Base-by-base conservation (phyloP, 1,140 invertebrate genomes). In the Drosophila neocordata region DNA sequence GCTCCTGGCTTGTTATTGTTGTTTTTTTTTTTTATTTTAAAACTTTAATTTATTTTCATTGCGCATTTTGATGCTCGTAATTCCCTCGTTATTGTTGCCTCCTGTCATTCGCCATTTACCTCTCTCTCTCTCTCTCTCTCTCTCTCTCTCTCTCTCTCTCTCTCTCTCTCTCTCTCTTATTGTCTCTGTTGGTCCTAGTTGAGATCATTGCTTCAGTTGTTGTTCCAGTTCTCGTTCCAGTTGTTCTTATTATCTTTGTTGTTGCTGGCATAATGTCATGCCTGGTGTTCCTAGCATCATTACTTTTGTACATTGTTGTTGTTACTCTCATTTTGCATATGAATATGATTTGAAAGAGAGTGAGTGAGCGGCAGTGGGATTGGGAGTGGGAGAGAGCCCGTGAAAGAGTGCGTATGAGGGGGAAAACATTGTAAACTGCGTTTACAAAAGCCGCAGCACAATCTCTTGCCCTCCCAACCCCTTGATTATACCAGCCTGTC, bases 31-130 rank as follows among this genome's bases (percentile, higher is more conserved):
- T 7, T 48, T 48, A 20, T 89, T 81, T 71, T 31, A 61, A 81
- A 80, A 85, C 80, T 89, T 89, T 90, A 90, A 90, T 89, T 90
- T 90, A 89, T 89, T 89, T 89, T 90, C 87, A 90, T 90, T 87
- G 87, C 87, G 87, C 87, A 89, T 89, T 89, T 89, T 87, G 81
- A 90, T 82, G 87, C 87, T 82, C 78, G 81, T 89, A 89, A 89
- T 89, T 77, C 87, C 71, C 78, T 82, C 81, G 87, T 89, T 89
- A 89, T 89, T 89, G 85, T 89, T 89, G 74, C 81, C 77, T 77
- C 78, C 74, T 87, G 77, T 75, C 27, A 37, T 65, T 56, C 27
- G 58, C 56, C 58, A 37, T 37, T 37, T 70, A 11, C 64, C 31
- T 24, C 22, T n/a, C n/a, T 35, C 11, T 59, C 44, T 41, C 2